phyloP scores from a whole-genome alignment of 2,797 vertebrate genomes.

The Neosilurus hyrtlii region DNA sequence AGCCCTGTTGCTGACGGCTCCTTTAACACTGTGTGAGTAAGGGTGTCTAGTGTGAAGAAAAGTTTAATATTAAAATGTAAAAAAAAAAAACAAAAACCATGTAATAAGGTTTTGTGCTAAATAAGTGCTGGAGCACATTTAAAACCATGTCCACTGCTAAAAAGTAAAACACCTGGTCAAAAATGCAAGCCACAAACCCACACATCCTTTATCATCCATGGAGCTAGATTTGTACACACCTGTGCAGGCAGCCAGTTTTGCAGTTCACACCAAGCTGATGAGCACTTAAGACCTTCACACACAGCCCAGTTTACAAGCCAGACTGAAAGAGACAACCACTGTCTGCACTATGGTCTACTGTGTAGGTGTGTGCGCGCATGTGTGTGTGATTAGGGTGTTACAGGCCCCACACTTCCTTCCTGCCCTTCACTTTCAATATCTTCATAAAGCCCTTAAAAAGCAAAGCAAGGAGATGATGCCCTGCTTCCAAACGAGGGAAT shows the following conservation, averaged over 20 bases:
- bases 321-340: background rate
- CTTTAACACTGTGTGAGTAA: background rate
- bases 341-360: conserved; percentile 10
- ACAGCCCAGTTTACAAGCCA: conserved; percentile 17
- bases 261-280: conserved; percentile 29
- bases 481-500: conserved; percentile 1
- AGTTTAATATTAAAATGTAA: background rate
- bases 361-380: conserved; percentile 17
- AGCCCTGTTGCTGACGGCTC: conserved; percentile 25
- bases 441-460: conserved; percentile 18
- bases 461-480: conserved; percentile 8
- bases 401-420: conserved; percentile 56
- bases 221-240: conserved; percentile 40
- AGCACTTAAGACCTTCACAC: conserved; percentile 11
- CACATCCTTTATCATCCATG: background rate
- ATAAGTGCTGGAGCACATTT: background rate
- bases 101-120: background rate
- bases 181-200: conserved; percentile 15
- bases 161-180: background rate
- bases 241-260: conserved; percentile 42
- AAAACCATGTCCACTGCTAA: background rate
- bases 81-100: background rate
- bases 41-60: background rate
- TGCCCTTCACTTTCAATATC: conserved; percentile 49
- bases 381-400: conserved; percentile 38